A percentile compares a stretch with the other conserved stretches of the same genome.
Conservation (phyloP, 2,797 vertebrate genomes). For the Phylloscopus collybita region DNA sequence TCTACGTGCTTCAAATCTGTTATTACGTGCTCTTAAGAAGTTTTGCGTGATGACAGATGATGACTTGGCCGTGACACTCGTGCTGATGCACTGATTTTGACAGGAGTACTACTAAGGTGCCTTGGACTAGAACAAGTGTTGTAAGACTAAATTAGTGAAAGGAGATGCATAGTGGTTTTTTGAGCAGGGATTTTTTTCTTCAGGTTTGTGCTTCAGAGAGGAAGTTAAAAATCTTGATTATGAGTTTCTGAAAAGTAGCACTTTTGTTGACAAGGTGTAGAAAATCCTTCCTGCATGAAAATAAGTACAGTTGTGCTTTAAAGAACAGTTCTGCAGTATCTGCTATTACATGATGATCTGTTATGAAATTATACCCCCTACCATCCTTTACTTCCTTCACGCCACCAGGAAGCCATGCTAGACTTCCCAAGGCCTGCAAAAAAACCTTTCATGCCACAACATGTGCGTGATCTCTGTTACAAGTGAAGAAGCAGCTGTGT, state of each 20-base stretch:
- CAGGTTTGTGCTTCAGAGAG: neutral
- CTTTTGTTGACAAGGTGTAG: neutral
- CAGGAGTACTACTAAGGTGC: neutral
- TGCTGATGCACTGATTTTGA: neutral
- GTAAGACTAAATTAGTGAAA: neutral
- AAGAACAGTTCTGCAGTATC: neutral
- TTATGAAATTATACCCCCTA: neutral
- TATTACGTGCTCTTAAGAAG: neutral
- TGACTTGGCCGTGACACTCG: neutral
- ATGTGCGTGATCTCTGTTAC: neutral
- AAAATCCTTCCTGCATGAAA: neutral
- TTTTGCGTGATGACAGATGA: neutral
- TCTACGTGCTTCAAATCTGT: rapidly evolving
- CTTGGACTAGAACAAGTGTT: neutral
- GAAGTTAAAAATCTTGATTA: neutral
- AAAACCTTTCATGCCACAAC: neutral
- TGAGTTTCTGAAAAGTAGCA: neutral
- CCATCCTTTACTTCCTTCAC: neutral
- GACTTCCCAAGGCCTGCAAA: neutral
- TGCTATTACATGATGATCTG: neutral
- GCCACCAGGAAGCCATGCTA: neutral
- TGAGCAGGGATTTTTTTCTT: neutral
- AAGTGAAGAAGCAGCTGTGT: neutral
- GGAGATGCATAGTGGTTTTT: neutral
- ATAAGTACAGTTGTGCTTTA: neutral